Conservation (phyloP, 2,797 vertebrate species). For the Spea hammondii region DNA sequence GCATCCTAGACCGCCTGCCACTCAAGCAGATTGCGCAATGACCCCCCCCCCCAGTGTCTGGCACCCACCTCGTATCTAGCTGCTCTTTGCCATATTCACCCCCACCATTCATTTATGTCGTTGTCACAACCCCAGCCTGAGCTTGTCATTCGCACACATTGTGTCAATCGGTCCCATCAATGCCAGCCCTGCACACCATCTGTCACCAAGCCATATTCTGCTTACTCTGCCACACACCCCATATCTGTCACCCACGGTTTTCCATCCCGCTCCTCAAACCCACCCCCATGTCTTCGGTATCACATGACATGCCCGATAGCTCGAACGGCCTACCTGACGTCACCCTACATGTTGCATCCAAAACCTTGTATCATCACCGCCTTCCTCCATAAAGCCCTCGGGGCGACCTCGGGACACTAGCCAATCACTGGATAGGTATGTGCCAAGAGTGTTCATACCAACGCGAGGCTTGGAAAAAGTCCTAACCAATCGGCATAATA, state of each 20-base stretch:
- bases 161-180: too few species aligned
- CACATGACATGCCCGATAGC: not conserved
- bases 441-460: not conserved
- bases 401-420: not conserved
- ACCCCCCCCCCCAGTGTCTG: too few species aligned
- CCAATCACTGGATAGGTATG: slow-evolving; percentile 5
- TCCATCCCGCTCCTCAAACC: not conserved
- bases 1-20: not conserved
- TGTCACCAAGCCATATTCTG: too few species aligned
- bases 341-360: not conserved
- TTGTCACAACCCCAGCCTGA: too few species aligned
- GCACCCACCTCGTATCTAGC: too few species aligned
- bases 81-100: too few species aligned
- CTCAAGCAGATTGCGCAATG: not conserved
- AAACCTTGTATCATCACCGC: not conserved
- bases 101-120: too few species aligned
- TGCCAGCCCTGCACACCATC: too few species aligned
- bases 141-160: too few species aligned
- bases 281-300: not conserved
- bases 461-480: not conserved
- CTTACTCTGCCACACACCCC: too few species aligned
- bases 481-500: slow-evolving; percentile 6
- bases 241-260: not conserved
- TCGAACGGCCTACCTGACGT: not conserved
- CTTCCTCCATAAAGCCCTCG: not conserved